Evolutionary conservation across 2,797 vertebrate genomes (phyloP), one percentile per base, ranked within the genome.

Genomic region (Denticeps clupeoides): DNA sequence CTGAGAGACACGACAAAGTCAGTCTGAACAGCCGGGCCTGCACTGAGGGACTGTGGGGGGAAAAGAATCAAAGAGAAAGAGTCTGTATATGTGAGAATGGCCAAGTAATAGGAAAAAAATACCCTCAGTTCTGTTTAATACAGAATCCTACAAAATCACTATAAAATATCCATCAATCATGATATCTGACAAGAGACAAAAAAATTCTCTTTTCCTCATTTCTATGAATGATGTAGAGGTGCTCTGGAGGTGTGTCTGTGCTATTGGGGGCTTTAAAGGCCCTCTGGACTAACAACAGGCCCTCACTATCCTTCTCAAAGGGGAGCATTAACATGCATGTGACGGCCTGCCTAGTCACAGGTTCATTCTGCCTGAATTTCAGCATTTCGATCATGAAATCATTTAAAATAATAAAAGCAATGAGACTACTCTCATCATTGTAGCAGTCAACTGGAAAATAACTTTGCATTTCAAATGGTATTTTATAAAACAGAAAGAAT

Each of bases 341-440:
- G 52, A 58, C 40, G 44, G 48, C 41, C 28, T 49, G 38, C n/a
- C 47, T 29, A 21, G 45, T 7, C 31, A 13, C 37, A 32, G 23
- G 54, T 18, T 54, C 52, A 47, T 45, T 50, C 45, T n/a, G n/a
- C 24, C 43, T 40, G 57, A 56, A 60, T 53, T 56, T 59, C 40
- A 43, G 46, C 43, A 61, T 64, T 68, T 67, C 55, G 42, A 70
- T 71, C 59, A 62, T 47, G 37, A 60, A 64, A 72, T 63, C 21
- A 66, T 54, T 70, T 62, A 62, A 67, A 61, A 70, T 62, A 68
- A 72, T 72, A 65, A 68, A 64, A 56, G 56, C 26, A 55, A 68
- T 56, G 59, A 63, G 31, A 62, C 59, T 51, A 15, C 13, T 56
- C 55, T 61, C 49, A 65, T 63, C 59, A 58, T 41, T 46, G 60